These are phyloP conservation scores for Tadarida brasiliensis DNA, from an alignment of 2,797 vertebrate genomes.

Conservation along the genomic window DNA sequence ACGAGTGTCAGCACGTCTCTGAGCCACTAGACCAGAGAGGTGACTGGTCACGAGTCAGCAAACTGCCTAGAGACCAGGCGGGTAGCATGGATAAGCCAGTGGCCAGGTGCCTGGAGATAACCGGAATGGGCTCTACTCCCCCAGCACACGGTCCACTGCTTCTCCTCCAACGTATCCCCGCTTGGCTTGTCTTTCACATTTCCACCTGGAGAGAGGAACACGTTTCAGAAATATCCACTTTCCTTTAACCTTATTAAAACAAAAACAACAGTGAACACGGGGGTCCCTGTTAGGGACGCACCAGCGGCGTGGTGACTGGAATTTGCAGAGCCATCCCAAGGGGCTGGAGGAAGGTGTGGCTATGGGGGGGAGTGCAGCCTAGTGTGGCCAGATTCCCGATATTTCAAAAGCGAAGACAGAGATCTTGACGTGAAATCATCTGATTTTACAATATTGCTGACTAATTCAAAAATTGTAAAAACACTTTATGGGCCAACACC, in stretches of 20 bases:
- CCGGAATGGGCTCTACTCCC: not conserved
- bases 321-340: not conserved
- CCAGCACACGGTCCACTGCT: not conserved
- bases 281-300: not conserved
- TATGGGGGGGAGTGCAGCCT: not conserved
- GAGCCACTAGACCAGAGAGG: not conserved
- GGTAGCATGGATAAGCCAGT: not conserved
- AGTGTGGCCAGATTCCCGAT: not conserved
- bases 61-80: not conserved
- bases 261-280: not conserved
- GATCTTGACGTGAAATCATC: not conserved
- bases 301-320: not conserved
- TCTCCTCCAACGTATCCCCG: not conserved
- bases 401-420: constrained; percentile 29
- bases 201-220: not conserved
- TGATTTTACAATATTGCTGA: constrained; percentile 46
- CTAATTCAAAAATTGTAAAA: constrained; percentile 60
- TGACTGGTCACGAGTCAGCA: not conserved
- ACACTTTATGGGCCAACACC: constrained; percentile 21
- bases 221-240: not conserved
- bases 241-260: not conserved
- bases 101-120: not conserved
- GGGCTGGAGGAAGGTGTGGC: not conserved
- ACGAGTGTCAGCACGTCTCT: not conserved
- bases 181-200: not conserved